Evolutionary conservation across 2,888 invertebrate genomes (phyloP).

Genomic region (Drosophila paramelanica): DNA sequence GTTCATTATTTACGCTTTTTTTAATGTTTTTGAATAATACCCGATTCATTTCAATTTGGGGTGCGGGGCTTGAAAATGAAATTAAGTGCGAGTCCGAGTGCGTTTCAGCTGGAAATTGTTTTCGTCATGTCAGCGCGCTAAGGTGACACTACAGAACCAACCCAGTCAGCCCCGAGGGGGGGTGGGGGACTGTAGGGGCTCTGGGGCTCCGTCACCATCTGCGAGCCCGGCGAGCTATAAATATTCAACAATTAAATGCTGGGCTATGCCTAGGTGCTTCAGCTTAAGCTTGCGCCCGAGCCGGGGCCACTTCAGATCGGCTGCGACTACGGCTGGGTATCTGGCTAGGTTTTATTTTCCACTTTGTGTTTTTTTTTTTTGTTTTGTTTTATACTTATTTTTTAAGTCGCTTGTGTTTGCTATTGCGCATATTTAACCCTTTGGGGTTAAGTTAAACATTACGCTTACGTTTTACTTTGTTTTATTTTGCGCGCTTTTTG

Average conservation of each 20-base stretch:
- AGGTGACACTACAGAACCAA: conserved; percentile 66
- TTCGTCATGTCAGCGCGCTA: conserved; percentile 57
- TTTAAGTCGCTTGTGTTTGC: conserved; percentile 52
- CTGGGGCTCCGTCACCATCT: conserved; percentile 24
- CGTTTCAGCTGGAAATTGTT: conserved; percentile 43
- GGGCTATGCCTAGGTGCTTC: conserved; percentile 36
- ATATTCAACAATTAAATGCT: conserved; percentile 73
- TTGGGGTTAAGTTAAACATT: conserved; percentile 77
- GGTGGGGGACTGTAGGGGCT: not conserved
- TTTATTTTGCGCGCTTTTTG: conserved; percentile 56
- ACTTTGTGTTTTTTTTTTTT: conserved; percentile 10
- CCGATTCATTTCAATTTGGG: conserved; percentile 36
- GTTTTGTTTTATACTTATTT: conserved; percentile 4
- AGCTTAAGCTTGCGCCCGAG: conserved; percentile 14
- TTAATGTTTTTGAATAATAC: conserved; percentile 49
- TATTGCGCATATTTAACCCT: conserved; percentile 77
- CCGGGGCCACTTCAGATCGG: conserved; percentile 32
- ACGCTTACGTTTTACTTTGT: conserved; percentile 64
- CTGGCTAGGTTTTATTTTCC: conserved; percentile 27
- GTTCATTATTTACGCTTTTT: not conserved
- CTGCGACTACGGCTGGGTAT: conserved; percentile 15
- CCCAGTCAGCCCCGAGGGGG: conserved; percentile 3
- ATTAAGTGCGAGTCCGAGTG: conserved; percentile 45
- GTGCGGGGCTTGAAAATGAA: conserved; percentile 37
- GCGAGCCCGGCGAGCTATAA: conserved; percentile 51